A percentile compares a stretch with the other conserved stretches of the same genome.
Conservation (phyloP, 2,888 invertebrate species). For the Meteorus cinctellus region DNA sequence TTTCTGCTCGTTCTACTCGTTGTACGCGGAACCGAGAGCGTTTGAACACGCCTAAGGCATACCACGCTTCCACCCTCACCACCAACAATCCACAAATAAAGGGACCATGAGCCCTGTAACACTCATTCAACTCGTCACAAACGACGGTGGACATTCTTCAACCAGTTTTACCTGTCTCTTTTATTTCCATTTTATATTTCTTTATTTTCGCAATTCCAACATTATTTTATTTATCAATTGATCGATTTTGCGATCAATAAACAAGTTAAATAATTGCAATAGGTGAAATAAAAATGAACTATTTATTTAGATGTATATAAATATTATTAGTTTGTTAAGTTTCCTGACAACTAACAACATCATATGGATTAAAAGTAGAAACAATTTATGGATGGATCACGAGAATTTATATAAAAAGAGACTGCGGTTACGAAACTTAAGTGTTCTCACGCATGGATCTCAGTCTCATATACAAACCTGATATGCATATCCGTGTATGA, state of each 20-base stretch:
- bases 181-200: background rate
- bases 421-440: background rate
- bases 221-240: too few relatives aligned
- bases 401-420: background rate
- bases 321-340: background rate
- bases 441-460: slow-evolving; percentile 27
- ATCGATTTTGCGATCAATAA: too few relatives aligned
- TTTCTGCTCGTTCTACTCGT: slow-evolving; percentile 42
- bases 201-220: background rate
- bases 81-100: background rate
- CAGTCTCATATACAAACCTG: background rate
- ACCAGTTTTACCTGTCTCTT: background rate
- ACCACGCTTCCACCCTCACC: background rate
- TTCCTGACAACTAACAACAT: background rate
- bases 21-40: background rate
- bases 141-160: background rate
- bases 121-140: slow-evolving; percentile 1
- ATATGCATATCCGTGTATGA: background rate
- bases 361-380: background rate
- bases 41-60: slow-evolving; percentile 5
- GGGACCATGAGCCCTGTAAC: background rate
- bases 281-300: too few relatives aligned
- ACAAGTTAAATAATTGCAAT: too few relatives aligned
- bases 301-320: too few relatives aligned
- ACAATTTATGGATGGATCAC: background rate